A percentile compares a stretch with the other conserved stretches of the same genome.
Conservation (phyloP, 2,888 invertebrate genomes). For the Phyllotreta striolata region DNA sequence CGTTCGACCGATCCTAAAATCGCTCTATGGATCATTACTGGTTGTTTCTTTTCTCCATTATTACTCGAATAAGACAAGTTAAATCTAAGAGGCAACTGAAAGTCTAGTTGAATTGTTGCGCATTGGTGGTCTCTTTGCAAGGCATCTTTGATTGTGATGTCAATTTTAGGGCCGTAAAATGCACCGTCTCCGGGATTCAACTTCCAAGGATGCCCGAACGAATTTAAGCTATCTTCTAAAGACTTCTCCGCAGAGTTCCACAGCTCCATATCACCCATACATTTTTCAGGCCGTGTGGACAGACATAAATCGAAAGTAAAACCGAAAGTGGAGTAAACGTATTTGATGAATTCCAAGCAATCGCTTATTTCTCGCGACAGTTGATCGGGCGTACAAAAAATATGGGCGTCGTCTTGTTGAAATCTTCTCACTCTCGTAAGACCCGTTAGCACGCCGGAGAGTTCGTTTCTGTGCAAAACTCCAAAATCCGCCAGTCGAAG, state of each 20-base stretch:
- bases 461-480: constrained; percentile 94
- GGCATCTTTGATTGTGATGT: constrained; percentile 95
- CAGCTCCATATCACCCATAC: constrained; percentile 82
- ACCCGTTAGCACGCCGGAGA: constrained; percentile 92
- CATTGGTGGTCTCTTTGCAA: constrained; percentile 90
- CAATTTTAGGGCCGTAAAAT: constrained; percentile 99
- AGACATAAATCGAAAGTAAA: constrained; percentile 92
- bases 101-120: constrained; percentile 98
- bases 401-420: constrained; percentile 99
- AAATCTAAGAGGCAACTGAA: constrained; percentile 94
- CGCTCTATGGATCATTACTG: constrained; percentile 98
- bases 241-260: constrained; percentile 95
- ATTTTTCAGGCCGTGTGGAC: constrained; percentile 95
- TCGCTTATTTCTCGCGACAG: constrained; percentile 84
- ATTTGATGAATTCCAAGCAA: constrained; percentile 86
- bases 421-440: constrained; percentile 94
- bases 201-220: constrained; percentile 87
- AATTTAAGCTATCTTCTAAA: constrained; percentile 82
- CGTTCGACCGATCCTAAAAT: constrained; percentile 97
- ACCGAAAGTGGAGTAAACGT: constrained; percentile 90
- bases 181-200: constrained; percentile 96
- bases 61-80: constrained; percentile 83
- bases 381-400: constrained; percentile 91
- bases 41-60: constrained; percentile 86
- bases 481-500: constrained; percentile 97